A percentile compares a stretch with the other conserved stretches of the same genome.
Evolutionary conservation across 2,888 invertebrate genomes (phyloP).

Genomic region (Nipponacmea schrenckii): DNA sequence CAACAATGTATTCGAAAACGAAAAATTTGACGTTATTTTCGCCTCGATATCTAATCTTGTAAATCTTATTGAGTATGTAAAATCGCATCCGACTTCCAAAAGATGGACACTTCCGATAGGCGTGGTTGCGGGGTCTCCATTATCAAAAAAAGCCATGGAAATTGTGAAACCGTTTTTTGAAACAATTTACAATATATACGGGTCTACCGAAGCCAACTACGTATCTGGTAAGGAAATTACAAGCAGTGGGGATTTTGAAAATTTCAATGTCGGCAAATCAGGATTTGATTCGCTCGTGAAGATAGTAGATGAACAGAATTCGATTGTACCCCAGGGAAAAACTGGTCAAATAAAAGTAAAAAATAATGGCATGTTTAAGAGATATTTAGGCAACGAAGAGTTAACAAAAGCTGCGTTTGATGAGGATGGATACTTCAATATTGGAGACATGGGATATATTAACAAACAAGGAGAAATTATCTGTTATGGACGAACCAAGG

Average conservation of each 20-base stretch:
- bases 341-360: constrained; percentile 12
- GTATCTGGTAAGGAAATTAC: neutral
- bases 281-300: constrained; percentile 1
- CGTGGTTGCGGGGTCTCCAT: neutral
- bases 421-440: constrained; percentile 16
- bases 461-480: constrained; percentile 10
- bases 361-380: neutral
- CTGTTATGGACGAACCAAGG: constrained; percentile 9
- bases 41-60: too few species aligned
- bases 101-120: neutral
- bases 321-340: neutral
- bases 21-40: too few species aligned
- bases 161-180: neutral
- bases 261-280: constrained; percentile 10
- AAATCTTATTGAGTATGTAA: too few species aligned
- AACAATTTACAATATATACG: neutral
- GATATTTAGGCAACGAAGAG: constrained; percentile 13
- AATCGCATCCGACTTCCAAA: too few species aligned
- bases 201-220: neutral
- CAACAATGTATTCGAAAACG: too few species aligned
- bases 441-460: constrained; percentile 12
- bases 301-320: constrained; percentile 1
- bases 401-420: constrained; percentile 13
- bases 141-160: neutral
- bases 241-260: neutral